These are phyloP conservation scores for Holacanthella duospinosa DNA, from an alignment of 2,888 invertebrate genomes.

Conservation along the genomic window DNA sequence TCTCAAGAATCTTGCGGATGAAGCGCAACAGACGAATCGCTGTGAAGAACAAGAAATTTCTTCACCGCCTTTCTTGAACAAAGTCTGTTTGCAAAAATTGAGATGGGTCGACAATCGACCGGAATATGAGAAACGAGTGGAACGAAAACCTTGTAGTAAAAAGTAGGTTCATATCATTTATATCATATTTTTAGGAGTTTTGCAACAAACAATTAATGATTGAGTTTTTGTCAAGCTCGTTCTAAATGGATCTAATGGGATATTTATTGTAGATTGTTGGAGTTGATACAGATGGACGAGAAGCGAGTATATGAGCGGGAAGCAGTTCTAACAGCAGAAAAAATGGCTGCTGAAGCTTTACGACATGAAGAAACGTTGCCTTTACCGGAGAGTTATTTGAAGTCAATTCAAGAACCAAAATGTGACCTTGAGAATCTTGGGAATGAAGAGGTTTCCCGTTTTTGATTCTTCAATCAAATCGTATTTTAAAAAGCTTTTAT, in stretches of 20 bases:
- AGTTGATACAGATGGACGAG: conserved; percentile 11
- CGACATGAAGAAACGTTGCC: background rate
- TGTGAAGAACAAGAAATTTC: conserved; percentile 8
- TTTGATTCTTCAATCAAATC: background rate
- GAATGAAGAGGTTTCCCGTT: background rate
- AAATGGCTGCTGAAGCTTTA: conserved; percentile 5
- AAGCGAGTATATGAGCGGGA: conserved; percentile 12
- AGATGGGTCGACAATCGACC: conserved; percentile 18
- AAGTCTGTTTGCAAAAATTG: conserved; percentile 25
- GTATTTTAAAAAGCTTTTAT: background rate
- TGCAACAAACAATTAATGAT: no score
- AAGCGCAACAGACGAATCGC: background rate
- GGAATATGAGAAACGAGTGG: conserved; percentile 13
- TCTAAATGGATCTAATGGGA: no score
- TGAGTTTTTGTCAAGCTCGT: no score
- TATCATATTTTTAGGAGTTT: no score
- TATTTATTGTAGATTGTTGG: background rate
- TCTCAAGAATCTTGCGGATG: conserved; percentile 25
- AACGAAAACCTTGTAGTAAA: conserved; percentile 12
- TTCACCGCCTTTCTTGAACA: conserved; percentile 17
- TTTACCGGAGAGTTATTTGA: conserved; percentile 10
- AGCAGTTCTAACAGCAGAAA: conserved; percentile 6
- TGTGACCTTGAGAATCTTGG: background rate
- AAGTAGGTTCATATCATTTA: no score
- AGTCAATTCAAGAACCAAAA: conserved; percentile 12